Percentiles rank a stretch among this genome's conserved stretches.
These are phyloP conservation scores for Gila orcuttii DNA, from an alignment of 2,113 vertebrate genomes.

Conservation along the genomic window DNA sequence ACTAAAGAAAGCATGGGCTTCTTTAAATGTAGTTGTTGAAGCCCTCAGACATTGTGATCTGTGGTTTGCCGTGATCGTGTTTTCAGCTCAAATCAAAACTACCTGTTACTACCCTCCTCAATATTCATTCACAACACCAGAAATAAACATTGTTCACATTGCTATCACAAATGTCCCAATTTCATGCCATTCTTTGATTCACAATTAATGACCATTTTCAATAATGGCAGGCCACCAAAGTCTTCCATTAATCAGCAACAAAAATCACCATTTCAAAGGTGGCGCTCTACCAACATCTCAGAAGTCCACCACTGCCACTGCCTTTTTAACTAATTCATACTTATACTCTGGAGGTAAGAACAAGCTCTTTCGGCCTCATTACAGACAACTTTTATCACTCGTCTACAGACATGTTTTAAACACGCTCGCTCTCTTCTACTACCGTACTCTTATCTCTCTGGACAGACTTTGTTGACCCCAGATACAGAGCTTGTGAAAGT, in stretches of 20 bases:
- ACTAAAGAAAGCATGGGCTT: background rate
- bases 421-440: conserved; percentile 56
- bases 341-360: conserved; percentile 75
- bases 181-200: conserved; percentile 54
- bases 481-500: background rate
- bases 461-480: background rate
- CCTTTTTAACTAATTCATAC: conserved; percentile 60
- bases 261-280: conserved; percentile 72
- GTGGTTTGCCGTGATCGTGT: background rate
- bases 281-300: background rate
- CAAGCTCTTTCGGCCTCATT: conserved; percentile 75
- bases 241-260: conserved; percentile 41
- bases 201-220: conserved; percentile 55
- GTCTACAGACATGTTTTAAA: conserved; percentile 71
- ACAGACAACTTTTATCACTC: conserved; percentile 72
- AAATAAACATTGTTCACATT: background rate
- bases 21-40: background rate
- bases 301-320: background rate
- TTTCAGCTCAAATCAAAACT: background rate
- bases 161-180: conserved; percentile 50
- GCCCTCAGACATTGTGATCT: background rate
- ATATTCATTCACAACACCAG: background rate
- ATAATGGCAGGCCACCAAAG: conserved; percentile 55
- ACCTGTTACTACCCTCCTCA: background rate
- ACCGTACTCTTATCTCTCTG: background rate